Evolutionary conservation across 2,888 invertebrate species (phyloP).

Genomic region (Eulithis prunata): DNA sequence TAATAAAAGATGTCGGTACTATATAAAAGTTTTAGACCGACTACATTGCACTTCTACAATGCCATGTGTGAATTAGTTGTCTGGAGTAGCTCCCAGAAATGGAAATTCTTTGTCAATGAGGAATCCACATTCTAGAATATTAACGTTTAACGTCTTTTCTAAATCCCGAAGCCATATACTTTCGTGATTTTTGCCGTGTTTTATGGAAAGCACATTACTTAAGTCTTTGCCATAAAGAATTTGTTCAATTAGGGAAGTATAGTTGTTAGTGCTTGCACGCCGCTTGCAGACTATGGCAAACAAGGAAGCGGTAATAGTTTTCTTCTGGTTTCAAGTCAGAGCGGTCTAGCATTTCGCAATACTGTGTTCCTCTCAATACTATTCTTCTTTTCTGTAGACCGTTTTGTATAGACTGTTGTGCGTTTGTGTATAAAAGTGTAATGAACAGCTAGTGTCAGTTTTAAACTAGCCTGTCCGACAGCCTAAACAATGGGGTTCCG

Average conservation of each 20-base stretch:
- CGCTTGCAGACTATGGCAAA: conserved; percentile 2
- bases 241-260: not conserved
- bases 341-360: not conserved
- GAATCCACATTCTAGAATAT: no score
- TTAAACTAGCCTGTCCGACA: no score
- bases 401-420: not conserved
- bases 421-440: no score
- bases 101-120: no score
- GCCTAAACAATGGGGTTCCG: no score
- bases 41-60: no score
- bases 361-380: not conserved
- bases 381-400: not conserved
- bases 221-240: conserved; percentile 2
- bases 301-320: not conserved
- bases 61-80: no score
- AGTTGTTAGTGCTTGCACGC: not conserved
- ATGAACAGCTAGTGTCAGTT: no score
- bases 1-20: no score
- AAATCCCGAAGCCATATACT: not conserved
- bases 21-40: no score
- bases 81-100: no score
- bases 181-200: not conserved
- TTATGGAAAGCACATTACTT: not conserved
- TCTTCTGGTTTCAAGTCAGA: not conserved
- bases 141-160: no score